phyloP scores from a whole-genome alignment of 2,888 invertebrate species.

The Mesochorus sp. region DNA sequence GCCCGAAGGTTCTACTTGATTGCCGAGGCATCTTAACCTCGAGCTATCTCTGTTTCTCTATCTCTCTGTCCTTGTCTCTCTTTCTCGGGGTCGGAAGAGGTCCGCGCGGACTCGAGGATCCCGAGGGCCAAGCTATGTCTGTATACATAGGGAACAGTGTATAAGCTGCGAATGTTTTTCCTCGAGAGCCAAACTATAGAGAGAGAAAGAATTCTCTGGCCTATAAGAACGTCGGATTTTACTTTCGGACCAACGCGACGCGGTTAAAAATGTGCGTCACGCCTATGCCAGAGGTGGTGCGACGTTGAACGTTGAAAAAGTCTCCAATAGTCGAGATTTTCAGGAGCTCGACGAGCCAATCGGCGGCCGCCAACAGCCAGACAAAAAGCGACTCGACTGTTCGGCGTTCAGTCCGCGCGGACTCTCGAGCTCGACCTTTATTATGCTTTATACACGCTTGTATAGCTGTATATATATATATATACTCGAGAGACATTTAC shows the following conservation, averaged over 20 bases:
- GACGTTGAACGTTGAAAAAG: conserved; percentile 73
- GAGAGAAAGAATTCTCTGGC: conserved; percentile 47
- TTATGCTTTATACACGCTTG: conserved; percentile 67
- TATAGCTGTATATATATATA: conserved; percentile 58
- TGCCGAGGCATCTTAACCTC: conserved; percentile 82
- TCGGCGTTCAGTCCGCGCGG: conserved; percentile 78
- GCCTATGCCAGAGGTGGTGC: conserved; percentile 77
- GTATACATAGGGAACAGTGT: too few relatives aligned
- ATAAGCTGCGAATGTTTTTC: background rate
- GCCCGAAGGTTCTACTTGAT: conserved; percentile 82
- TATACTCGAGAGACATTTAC: conserved; percentile 55
- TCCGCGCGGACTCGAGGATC: conserved; percentile 80
- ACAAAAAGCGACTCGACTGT: conserved; percentile 64
- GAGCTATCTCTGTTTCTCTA: conserved; percentile 39
- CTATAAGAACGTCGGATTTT: conserved; percentile 68
- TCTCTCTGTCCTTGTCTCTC: conserved; percentile 31
- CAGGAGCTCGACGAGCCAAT: conserved; percentile 57
- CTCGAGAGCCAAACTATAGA: background rate
- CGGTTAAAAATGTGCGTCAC: conserved; percentile 73
- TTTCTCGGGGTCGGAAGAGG: conserved; percentile 42
- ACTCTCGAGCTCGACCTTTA: conserved; percentile 73
- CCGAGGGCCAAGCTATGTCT: too few relatives aligned
- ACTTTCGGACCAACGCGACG: conserved; percentile 67
- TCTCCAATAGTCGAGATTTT: conserved; percentile 71
- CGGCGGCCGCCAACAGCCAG: background rate